Conservation (phyloP, 2,113 vertebrate genomes). For the Hiodon alosoides region DNA sequence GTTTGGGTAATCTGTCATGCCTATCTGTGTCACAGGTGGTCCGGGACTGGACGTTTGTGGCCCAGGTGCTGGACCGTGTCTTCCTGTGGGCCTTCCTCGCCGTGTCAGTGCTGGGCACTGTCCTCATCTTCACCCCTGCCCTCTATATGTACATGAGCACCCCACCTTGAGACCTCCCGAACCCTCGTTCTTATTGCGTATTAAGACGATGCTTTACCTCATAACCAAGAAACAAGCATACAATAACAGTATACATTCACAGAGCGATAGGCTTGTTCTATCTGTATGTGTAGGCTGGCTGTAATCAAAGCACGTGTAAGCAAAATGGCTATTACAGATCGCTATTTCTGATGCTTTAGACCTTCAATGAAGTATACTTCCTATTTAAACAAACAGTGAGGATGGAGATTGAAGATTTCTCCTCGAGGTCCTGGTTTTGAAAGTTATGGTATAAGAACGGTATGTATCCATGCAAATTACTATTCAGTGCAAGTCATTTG, state of each 20-base stretch:
- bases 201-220: background rate
- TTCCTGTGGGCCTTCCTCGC: slow-evolving; percentile 90
- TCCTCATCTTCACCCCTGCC: slow-evolving; percentile 92
- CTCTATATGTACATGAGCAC: slow-evolving; percentile 74
- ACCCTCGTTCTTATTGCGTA: background rate
- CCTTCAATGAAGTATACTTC: too few species aligned
- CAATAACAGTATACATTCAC: background rate
- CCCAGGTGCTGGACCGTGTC: slow-evolving; percentile 91
- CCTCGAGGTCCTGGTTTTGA: too few species aligned
- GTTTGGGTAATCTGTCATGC: background rate
- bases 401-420: too few species aligned
- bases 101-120: slow-evolving; percentile 76
- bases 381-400: too few species aligned
- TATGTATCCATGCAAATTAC: too few species aligned
- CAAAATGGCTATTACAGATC: too few species aligned
- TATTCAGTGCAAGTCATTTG: too few species aligned
- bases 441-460: too few species aligned
- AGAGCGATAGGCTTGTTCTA: background rate
- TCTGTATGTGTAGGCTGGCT: too few species aligned
- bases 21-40: slow-evolving; percentile 68
- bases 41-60: slow-evolving; percentile 96
- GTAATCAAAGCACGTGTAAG: background rate
- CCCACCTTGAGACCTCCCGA: slow-evolving; percentile 20
- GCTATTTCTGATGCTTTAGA: too few species aligned
- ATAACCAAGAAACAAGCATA: background rate